Conservation (phyloP, 1,140 invertebrate species). For the Paralvinella palmiformis region DNA sequence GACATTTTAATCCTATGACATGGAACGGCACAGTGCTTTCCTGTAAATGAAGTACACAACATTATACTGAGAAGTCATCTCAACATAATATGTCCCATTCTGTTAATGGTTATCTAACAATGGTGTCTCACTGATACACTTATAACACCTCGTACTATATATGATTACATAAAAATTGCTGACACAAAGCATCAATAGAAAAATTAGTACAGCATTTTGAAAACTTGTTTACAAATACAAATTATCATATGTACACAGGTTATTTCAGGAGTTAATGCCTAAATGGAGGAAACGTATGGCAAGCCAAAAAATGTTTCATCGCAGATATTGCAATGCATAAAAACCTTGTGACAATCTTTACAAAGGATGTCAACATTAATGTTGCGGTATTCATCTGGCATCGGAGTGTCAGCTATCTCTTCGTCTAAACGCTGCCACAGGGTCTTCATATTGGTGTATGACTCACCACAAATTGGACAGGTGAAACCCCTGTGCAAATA, state of each 20-base stretch:
- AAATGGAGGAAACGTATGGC: neutral
- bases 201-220: neutral
- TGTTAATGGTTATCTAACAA: neutral
- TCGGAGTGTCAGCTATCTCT: slow-evolving; percentile 70
- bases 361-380: slow-evolving; percentile 73
- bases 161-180: slow-evolving; percentile 25
- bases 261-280: neutral
- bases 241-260: neutral
- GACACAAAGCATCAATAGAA: slow-evolving; percentile 21
- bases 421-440: slow-evolving; percentile 75
- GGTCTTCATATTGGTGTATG: slow-evolving; percentile 75
- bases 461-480: slow-evolving; percentile 79
- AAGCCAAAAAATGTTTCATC: neutral
- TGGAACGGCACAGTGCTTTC: slow-evolving; percentile 74
- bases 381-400: slow-evolving; percentile 73
- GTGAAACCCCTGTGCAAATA: slow-evolving; percentile 59
- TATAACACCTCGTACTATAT: neutral
- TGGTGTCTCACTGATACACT: no score
- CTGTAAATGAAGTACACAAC: slow-evolving; percentile 49
- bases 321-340: slow-evolving; percentile 13
- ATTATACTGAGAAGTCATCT: slow-evolving; percentile 20
- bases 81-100: neutral
- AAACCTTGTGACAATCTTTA: slow-evolving; percentile 80
- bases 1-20: slow-evolving; percentile 76
- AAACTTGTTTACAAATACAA: neutral